Base-by-base conservation (phyloP, 2,113 vertebrate species). In the Bos javanicus region DNA sequence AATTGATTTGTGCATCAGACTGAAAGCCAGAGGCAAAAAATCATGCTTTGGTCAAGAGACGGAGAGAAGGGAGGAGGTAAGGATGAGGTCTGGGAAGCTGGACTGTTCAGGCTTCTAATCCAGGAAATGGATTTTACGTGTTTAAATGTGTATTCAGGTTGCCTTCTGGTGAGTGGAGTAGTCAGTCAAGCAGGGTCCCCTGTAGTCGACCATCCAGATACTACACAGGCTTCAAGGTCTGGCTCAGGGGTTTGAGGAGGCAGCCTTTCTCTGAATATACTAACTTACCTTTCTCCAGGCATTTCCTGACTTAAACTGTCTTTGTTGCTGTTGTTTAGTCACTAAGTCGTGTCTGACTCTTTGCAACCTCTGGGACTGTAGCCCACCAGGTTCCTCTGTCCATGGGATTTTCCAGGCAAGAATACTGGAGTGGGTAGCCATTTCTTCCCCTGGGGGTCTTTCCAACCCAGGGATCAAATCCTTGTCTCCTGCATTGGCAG, bases 121-220 rank as follows among this genome's bases (percentile, higher is more conserved):
- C 8, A 11, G 67, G 28, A 71, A 30, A 39, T 64, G 36, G 23
- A 86, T n/a, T 50, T 92, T 39, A 26, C 1, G 1, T 52, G 17
- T 54, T 93, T 67, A 76, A 26, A 2, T 48, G 6, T 56, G 46
- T 36, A 2, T 33, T 11, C 6, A 43, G 6, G 6, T 21, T 85
- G n/a, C 8, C 8, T 43, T 2, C 46, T 0, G 2, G 36, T 26
- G 23, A 56, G 7, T 6, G 11, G 15, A 39, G 48, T 0, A 13
- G 59, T 8, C 39, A n/a, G 50, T 33, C 60, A 76, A 14, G 39
- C 15, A 57, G 19, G 26, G 28, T 19, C 56, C 3, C 6, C 39
- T 1, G 1, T 6, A 2, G 13, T 57, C 17, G 21, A 4, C 36
- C 7, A 6, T 17, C 16, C 28, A 78, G 28, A 87, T 21, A 25